Conservation (phyloP, 2,888 invertebrate genomes). For the Phania funesta region DNA sequence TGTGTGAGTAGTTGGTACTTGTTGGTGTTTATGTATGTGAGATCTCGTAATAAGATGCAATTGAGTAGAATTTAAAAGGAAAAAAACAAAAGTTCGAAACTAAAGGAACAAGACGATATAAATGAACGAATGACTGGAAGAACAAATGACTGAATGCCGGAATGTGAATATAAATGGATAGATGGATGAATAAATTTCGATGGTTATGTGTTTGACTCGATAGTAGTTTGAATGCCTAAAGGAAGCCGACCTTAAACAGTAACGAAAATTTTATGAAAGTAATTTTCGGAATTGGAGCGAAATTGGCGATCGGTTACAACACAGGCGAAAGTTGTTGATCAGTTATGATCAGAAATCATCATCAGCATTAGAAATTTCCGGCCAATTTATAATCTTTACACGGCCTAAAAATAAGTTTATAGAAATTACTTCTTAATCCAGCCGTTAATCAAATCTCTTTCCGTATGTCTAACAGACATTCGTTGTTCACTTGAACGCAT, state of each 20-base stretch:
- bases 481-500: conserved; percentile 5
- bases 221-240: conserved; percentile 30
- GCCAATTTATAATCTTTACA: too few relatives aligned
- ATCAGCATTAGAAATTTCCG: too few relatives aligned
- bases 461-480: not conserved
- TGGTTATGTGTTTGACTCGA: conserved; percentile 26
- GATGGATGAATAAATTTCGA: conserved; percentile 37
- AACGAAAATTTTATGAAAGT: not conserved
- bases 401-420: too few relatives aligned
- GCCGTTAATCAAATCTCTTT: not conserved
- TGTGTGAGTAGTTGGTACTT: not conserved
- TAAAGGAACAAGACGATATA: conserved; percentile 52
- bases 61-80: conserved; percentile 64
- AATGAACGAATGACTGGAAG: conserved; percentile 14
- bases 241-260: conserved; percentile 13
- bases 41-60: conserved; percentile 64
- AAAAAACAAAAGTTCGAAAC: conserved; percentile 65
- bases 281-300: not conserved
- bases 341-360: too few relatives aligned
- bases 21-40: conserved; percentile 9
- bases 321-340: too few relatives aligned
- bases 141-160: conserved; percentile 23
- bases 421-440: not conserved
- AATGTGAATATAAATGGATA: conserved; percentile 28
- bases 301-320: too few relatives aligned